Conservation (phyloP, 2,888 invertebrate species). For the Drosophila lacicola region DNA sequence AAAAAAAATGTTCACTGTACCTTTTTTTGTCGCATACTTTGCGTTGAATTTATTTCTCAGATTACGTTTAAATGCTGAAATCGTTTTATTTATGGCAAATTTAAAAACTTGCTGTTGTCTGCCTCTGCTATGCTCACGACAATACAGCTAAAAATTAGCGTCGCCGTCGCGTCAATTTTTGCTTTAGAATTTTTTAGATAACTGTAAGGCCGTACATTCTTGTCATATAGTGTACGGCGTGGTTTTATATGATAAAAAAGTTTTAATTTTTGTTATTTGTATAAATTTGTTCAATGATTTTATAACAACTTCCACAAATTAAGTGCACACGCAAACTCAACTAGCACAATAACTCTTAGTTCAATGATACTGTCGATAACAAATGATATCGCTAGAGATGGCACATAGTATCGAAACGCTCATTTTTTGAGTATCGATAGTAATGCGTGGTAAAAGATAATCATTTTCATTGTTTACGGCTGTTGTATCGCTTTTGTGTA, state of each 20-base stretch:
- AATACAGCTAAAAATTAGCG: slow-evolving; percentile 47
- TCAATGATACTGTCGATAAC: slow-evolving; percentile 44
- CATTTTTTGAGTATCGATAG: slow-evolving; percentile 30
- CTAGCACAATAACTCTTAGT: slow-evolving; percentile 51
- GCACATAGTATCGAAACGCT: slow-evolving; percentile 7
- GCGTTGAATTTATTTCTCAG: slow-evolving; percentile 37
- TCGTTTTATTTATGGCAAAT: slow-evolving; percentile 48
- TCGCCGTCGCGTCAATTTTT: slow-evolving; percentile 64
- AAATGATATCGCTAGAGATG: slow-evolving; percentile 19
- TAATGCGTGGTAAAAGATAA: slow-evolving; percentile 9
- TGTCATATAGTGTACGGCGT: slow-evolving; percentile 19
- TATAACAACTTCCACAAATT: slow-evolving; percentile 66
- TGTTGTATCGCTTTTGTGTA: slow-evolving; percentile 38
- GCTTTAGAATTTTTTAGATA: slow-evolving; percentile 36
- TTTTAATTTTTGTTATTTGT: slow-evolving; percentile 30
- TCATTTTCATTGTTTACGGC: slow-evolving; percentile 32
- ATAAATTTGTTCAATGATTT: slow-evolving; percentile 60
- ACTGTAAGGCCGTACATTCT: slow-evolving; percentile 23
- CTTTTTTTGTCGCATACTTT: slow-evolving; percentile 51
- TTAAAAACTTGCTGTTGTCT: slow-evolving; percentile 33
- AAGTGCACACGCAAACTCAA: slow-evolving; percentile 47
- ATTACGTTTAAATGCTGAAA: slow-evolving; percentile 39
- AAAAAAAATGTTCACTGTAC: slow-evolving; percentile 74
- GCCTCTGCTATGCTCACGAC: slow-evolving; percentile 28
- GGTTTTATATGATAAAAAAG: slow-evolving; percentile 12